Conservation (phyloP, 2,888 invertebrate genomes). For the Plebejus argus region DNA sequence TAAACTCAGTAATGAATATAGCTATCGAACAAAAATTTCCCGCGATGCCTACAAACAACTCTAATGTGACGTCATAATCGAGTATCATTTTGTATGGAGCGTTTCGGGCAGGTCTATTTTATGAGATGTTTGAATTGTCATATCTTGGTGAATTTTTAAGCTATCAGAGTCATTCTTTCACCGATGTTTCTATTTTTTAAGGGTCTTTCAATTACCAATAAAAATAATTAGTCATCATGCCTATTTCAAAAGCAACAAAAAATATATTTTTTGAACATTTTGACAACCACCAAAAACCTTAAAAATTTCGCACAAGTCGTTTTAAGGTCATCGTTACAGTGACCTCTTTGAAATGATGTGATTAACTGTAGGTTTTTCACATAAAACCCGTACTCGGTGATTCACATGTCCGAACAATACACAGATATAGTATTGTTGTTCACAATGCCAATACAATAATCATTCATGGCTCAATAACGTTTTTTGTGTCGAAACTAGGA, state of each 20-base stretch:
- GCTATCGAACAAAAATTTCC: too few relatives aligned
- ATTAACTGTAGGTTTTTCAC: conserved; percentile 8
- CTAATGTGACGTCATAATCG: too few relatives aligned
- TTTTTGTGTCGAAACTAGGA: conserved; percentile 13
- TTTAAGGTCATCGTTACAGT: neutral
- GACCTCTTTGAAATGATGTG: conserved; percentile 13
- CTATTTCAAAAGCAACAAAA: neutral
- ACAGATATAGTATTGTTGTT: conserved; percentile 28
- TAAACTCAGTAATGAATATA: too few relatives aligned
- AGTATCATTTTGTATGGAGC: too few relatives aligned
- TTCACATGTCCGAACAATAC: conserved; percentile 26
- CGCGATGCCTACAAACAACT: too few relatives aligned
- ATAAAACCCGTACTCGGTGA: conserved; percentile 11
- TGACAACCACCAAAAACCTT: neutral
- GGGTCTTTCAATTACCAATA: too few relatives aligned
- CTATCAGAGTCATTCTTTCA: too few relatives aligned
- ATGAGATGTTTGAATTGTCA: too few relatives aligned
- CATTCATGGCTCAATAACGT: conserved; percentile 22
- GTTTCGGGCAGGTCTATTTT: too few relatives aligned
- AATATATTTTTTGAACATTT: neutral
- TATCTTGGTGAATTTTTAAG: too few relatives aligned
- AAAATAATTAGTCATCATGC: too few relatives aligned
- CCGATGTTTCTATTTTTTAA: too few relatives aligned
- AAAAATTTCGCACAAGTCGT: neutral
- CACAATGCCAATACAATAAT: conserved; percentile 26